These are phyloP conservation scores for Drosophila putrida DNA, from an alignment of 2,888 invertebrate genomes.

Conservation along the genomic window DNA sequence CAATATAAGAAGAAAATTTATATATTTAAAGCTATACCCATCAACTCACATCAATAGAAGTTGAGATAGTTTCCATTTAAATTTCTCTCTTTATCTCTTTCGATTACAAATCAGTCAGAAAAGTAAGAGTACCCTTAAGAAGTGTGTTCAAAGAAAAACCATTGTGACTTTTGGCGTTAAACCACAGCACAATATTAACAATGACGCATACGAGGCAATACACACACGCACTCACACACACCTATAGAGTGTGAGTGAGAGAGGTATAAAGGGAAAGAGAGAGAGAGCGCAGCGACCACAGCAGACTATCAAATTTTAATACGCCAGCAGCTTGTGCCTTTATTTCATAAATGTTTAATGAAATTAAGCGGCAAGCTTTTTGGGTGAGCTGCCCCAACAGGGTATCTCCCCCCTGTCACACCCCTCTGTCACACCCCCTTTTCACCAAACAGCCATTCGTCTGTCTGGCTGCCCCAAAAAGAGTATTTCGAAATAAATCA, in stretches of 20 bases:
- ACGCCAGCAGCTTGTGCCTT: slow-evolving; percentile 77
- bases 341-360: slow-evolving; percentile 81
- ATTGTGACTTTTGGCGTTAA: slow-evolving; percentile 73
- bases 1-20: no score
- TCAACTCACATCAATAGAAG: no score
- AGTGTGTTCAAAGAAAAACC: slow-evolving; percentile 23
- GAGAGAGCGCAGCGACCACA: slow-evolving; percentile 40
- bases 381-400: slow-evolving; percentile 60
- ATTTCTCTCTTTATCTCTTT: neutral
- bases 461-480: slow-evolving; percentile 49
- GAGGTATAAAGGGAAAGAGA: neutral
- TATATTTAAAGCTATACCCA: no score
- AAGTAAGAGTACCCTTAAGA: neutral
- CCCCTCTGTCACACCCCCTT: neutral
- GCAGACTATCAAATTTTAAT: slow-evolving; percentile 81
- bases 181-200: slow-evolving; percentile 74
- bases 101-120: neutral
- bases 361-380: slow-evolving; percentile 81
- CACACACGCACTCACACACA: slow-evolving; percentile 16
- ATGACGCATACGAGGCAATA: slow-evolving; percentile 63
- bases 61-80: no score
- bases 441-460: slow-evolving; percentile 10
- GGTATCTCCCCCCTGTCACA: neutral
- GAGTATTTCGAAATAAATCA: slow-evolving; percentile 70
- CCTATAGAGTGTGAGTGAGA: slow-evolving; percentile 3